Base-by-base conservation (phyloP, 2,797 vertebrate species). In the Clangula hyemalis region DNA sequence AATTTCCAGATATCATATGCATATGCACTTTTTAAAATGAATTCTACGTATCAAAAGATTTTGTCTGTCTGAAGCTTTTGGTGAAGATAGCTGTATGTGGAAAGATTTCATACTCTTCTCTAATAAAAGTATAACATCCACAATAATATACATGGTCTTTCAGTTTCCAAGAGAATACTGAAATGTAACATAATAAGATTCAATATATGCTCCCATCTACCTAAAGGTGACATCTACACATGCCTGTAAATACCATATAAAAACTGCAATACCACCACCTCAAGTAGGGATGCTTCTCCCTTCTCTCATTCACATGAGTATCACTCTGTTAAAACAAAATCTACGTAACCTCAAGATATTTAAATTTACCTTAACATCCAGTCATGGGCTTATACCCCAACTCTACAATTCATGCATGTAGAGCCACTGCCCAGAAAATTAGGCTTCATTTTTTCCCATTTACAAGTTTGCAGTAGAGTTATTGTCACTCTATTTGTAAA, bases 361-460 rank as follows among this genome's bases (percentile, higher is more conserved):
- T 94, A 96, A 82, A 94, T 56, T 68, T 87, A 91, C 70, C 90
- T 94, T 91, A 62, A 93, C 64, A 87, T 81, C 65, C 51, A 91
- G 68, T 89, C 85, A 83, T 25, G 57, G 17, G 72, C 64, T 95
- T 94, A 49, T 30, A 12, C 7, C 24, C 28, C 64, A 70, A 51
- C 69, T 82, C 75, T 79, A 66, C n/a, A 89, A 61, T 12, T 86
- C 47, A 38, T 90, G 20, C 72, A 93, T 38, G 14, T n/a, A 81
- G 7, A 83, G 45, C 41, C 45, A 84, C 45, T 84, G 28, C 18
- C 77, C 38, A 79, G 24, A 87, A 60, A 81, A 32, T 13, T 4
- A 49, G 28, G 15, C 24, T 76, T 77, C 0, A 0, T 22, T 68
- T 87, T 76, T 53, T 8, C 39, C 17, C 38, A 32, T 58, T 78